These are phyloP conservation scores for Drosophila micromelanica DNA, from an alignment of 1,140 invertebrate species.

Conservation along the genomic window DNA sequence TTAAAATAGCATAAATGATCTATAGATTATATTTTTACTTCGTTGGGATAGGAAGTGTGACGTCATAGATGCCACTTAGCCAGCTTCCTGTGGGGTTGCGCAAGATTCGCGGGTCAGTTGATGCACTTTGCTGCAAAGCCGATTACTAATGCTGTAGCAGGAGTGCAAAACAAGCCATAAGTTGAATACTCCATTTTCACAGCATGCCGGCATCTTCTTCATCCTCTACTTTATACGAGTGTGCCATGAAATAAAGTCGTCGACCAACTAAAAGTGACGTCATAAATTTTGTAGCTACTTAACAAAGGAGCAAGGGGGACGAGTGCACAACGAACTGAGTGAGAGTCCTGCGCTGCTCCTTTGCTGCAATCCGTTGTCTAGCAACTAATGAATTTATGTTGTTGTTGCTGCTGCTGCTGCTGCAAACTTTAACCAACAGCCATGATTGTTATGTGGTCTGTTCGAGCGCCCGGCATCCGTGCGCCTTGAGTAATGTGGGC, in stretches of 20 bases:
- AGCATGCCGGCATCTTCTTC: slow-evolving; percentile 7
- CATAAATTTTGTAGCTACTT: slow-evolving; percentile 75
- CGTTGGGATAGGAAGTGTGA: too few relatives aligned
- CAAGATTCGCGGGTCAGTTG: too few relatives aligned
- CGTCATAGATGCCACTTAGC: too few relatives aligned
- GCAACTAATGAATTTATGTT: slow-evolving; percentile 78
- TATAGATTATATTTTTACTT: too few relatives aligned
- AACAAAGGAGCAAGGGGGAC: background rate
- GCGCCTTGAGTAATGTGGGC: slow-evolving; percentile 9
- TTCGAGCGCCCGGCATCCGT: background rate
- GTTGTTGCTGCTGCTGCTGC: slow-evolving; percentile 16
- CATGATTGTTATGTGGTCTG: slow-evolving; percentile 43
- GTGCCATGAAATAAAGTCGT: slow-evolving; percentile 30
- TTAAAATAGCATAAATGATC: too few relatives aligned
- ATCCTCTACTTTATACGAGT: background rate
- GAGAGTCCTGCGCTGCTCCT: slow-evolving; percentile 8
- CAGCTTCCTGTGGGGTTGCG: too few relatives aligned
- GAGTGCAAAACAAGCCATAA: slow-evolving; percentile 37
- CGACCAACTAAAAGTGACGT: slow-evolving; percentile 66
- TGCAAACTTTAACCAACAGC: slow-evolving; percentile 38
- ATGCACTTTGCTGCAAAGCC: background rate
- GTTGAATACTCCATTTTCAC: slow-evolving; percentile 18
- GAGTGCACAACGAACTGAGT: slow-evolving; percentile 8
- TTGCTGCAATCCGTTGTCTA: slow-evolving; percentile 53
- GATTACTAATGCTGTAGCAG: background rate